Conservation (phyloP, 2,797 vertebrate species). For the Anableps anableps region DNA sequence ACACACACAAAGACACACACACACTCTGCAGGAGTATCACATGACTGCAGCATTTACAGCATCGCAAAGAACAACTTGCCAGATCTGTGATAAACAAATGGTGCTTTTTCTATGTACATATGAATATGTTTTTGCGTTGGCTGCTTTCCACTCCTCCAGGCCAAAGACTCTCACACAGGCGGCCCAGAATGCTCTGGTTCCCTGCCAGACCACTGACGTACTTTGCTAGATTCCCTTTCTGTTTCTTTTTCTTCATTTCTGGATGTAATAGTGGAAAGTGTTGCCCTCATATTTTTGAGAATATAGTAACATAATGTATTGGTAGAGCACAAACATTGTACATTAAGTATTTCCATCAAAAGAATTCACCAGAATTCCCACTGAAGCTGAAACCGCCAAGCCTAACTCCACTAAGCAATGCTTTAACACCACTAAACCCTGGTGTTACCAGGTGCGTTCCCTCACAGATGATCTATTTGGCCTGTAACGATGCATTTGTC, state of each 20-base stretch:
- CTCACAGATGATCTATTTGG: slow-evolving; percentile 29
- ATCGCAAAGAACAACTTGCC: slow-evolving; percentile 24
- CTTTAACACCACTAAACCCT: slow-evolving; percentile 19
- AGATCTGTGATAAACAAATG: slow-evolving; percentile 46
- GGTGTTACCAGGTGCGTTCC: slow-evolving; percentile 30
- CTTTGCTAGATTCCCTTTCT: slow-evolving; percentile 22
- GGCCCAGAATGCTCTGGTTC: slow-evolving; percentile 45
- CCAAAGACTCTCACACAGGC: slow-evolving; percentile 51
- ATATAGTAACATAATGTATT: not conserved
- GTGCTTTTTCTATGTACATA: slow-evolving; percentile 18
- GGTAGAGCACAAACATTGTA: not conserved
- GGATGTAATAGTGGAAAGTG: not conserved
- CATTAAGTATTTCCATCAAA: not conserved
- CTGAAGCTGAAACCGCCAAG: not conserved
- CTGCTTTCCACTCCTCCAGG: slow-evolving; percentile 28
- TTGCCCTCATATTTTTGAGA: not conserved
- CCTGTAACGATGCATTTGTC: slow-evolving; percentile 12
- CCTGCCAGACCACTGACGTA: slow-evolving; percentile 56
- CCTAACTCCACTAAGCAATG: slow-evolving; percentile 1
- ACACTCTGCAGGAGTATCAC: slow-evolving; percentile 44
- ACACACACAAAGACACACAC: too few relatives aligned
- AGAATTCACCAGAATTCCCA: slow-evolving; percentile 3
- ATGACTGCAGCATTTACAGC: slow-evolving; percentile 43
- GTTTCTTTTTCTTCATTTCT: not conserved
- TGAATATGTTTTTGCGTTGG: slow-evolving; percentile 27